These are phyloP conservation scores for Tiliacea citrago DNA, from an alignment of 2,888 invertebrate species.

Conservation along the genomic window DNA sequence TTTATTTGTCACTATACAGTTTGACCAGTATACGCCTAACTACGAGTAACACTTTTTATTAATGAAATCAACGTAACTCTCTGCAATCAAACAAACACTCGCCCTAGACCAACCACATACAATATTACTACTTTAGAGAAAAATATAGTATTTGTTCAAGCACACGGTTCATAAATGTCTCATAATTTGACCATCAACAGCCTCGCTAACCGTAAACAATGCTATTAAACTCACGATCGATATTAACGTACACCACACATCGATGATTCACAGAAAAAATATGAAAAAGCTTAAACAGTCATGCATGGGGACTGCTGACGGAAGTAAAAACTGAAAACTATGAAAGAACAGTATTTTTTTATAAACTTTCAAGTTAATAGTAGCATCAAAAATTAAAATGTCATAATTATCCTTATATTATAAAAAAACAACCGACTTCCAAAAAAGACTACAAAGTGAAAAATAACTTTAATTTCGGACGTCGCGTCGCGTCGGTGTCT, in stretches of 20 bases:
- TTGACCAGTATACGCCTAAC: background rate
- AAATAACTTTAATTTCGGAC: too few relatives aligned
- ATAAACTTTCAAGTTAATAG: too few relatives aligned
- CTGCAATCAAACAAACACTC: background rate
- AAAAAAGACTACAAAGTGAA: too few relatives aligned
- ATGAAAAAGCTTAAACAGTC: too few relatives aligned
- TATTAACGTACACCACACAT: too few relatives aligned
- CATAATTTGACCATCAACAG: slow-evolving; percentile 10
- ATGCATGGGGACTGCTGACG: background rate
- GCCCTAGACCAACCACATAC: background rate
- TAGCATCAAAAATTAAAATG: too few relatives aligned
- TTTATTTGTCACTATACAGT: background rate
- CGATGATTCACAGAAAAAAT: too few relatives aligned
- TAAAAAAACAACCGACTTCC: too few relatives aligned
- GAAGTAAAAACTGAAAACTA: background rate
- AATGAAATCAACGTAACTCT: background rate
- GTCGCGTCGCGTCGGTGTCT: too few relatives aligned
- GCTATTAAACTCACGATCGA: too few relatives aligned
- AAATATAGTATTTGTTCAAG: slow-evolving; percentile 19
- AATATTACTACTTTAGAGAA: background rate
- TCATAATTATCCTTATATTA: too few relatives aligned
- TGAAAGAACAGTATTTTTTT: background rate
- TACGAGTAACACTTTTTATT: background rate
- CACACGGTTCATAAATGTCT: slow-evolving; percentile 24
- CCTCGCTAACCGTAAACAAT: background rate